Percentiles rank a stretch among this genome's conserved stretches.
phyloP scores from a whole-genome alignment of 2,113 vertebrate genomes.

The Otolemur garnettii region DNA sequence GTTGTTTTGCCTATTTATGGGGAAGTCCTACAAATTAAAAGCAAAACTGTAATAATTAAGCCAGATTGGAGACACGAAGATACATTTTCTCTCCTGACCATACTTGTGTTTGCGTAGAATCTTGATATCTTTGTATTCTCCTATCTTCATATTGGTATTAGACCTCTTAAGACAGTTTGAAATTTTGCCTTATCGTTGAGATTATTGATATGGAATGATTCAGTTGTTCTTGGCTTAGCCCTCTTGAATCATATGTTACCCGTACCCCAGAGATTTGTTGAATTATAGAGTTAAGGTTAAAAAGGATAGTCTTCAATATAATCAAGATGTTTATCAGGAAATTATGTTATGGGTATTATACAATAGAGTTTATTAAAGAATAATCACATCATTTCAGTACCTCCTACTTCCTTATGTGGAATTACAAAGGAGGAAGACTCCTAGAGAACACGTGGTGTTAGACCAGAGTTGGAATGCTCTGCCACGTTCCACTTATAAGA shows the following conservation, averaged over 20 bases:
- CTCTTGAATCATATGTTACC: neutral
- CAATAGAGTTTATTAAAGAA: neutral
- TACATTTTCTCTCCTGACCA: neutral
- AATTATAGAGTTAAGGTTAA: neutral
- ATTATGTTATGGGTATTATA: neutral
- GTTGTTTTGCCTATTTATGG: neutral
- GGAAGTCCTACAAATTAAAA: constrained; percentile 26
- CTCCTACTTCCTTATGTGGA: neutral
- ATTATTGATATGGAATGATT: constrained; percentile 39
- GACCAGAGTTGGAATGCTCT: neutral
- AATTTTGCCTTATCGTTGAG: neutral
- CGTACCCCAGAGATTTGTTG: neutral
- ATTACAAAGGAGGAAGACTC: neutral
- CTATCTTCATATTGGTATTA: constrained; percentile 17
- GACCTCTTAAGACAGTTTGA: neutral
- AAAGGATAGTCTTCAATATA: neutral
- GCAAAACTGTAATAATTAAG: neutral
- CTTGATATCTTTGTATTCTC: neutral
- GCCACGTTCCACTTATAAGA: neutral
- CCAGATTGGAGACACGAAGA: neutral
- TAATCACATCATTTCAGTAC: neutral
- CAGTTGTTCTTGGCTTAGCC: neutral
- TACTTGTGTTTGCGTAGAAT: neutral
- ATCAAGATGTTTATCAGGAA: constrained; percentile 26
- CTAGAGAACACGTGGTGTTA: neutral